Evolutionary conservation across 2,888 invertebrate genomes (phyloP), one percentile per base, ranked within the genome.

Genomic region (Erebia aethiops): DNA sequence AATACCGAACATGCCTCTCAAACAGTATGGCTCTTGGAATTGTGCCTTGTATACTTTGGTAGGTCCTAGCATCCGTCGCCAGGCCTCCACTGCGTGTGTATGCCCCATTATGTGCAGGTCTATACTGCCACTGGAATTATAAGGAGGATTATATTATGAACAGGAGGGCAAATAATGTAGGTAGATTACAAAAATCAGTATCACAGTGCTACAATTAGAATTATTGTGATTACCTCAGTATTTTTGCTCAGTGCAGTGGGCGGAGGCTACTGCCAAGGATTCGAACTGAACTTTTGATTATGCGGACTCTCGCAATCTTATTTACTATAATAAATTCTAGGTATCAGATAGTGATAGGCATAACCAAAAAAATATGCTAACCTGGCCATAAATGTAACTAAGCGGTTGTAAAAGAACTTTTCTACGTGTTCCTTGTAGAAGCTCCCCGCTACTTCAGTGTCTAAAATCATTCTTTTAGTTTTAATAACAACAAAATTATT

Each of bases 51-150:
- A 97, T 0, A 97, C 97, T 91, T 98, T 98, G 0, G 99, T 98
- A 1, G 98, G 98, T 0, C 99, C 99, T 93, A 99, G 96, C 64
- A 98, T 87, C 67, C 89, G 84, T 75, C 99, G 94, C 99, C 99
- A 99, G 67, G 95, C 93, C 18, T 88, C 81, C 77, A 99, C 96
- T 8, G 97, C 97, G 89, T 98, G 94, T 60, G 95, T 91, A 74
- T 96, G 95, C 9, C 97, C 96, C 76, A 99, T 89, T 75, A 99
- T 95, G 78, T 97, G 96, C 11, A 97, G 94, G 80, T 96, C 96
- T 67, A 97, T 95, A n/a, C 96, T 95, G 0, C 98, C 98, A 94
- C 98, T 98, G 84, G 43, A 73, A 71, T 49, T 46, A 18, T 9
- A 60, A 35, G 35, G 35, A 35, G 7, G 35, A 35, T 35, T 35